Conservation (phyloP, 2,888 invertebrate genomes). For the Tachina grossa region DNA sequence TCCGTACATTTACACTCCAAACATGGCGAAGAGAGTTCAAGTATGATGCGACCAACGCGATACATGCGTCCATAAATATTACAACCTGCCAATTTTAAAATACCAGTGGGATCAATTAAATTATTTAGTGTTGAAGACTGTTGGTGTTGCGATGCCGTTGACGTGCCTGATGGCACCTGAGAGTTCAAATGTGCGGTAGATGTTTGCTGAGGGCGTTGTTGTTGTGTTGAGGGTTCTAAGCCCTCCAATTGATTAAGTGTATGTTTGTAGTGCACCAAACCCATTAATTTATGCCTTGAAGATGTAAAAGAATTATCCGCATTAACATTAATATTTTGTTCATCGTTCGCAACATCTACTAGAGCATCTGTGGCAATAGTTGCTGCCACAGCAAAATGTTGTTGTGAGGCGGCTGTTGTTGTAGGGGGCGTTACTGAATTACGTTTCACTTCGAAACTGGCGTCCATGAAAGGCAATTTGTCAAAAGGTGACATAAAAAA, state of each 20-base stretch:
- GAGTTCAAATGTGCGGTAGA: conserved; percentile 47
- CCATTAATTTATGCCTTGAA: conserved; percentile 73
- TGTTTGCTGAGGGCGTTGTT: background rate
- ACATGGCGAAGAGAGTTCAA: conserved; percentile 91
- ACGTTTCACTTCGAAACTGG: conserved; percentile 80
- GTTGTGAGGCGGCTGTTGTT: conserved; percentile 50
- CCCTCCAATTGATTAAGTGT: conserved; percentile 76
- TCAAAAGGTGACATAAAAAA: conserved; percentile 81
- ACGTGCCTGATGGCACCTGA: conserved; percentile 58
- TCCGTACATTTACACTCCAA: conserved; percentile 94
- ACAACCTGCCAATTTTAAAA: conserved; percentile 92
- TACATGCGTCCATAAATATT: conserved; percentile 96
- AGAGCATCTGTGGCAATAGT: conserved; percentile 25
- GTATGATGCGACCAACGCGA: conserved; percentile 90
- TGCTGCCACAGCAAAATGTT: conserved; percentile 64
- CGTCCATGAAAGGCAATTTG: conserved; percentile 81
- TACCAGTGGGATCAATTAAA: conserved; percentile 83
- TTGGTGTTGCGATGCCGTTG: conserved; percentile 40
- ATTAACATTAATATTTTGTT: conserved; percentile 27
- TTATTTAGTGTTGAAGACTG: conserved; percentile 71
- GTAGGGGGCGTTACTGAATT: conserved; percentile 73
- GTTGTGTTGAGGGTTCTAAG: conserved; percentile 64
- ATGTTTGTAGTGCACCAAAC: conserved; percentile 75
- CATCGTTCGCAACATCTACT: conserved; percentile 39
- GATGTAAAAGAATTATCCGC: conserved; percentile 42